Evolutionary conservation across 2,113 vertebrate species (phyloP).

Genomic region (Turdus rufiventris): DNA sequence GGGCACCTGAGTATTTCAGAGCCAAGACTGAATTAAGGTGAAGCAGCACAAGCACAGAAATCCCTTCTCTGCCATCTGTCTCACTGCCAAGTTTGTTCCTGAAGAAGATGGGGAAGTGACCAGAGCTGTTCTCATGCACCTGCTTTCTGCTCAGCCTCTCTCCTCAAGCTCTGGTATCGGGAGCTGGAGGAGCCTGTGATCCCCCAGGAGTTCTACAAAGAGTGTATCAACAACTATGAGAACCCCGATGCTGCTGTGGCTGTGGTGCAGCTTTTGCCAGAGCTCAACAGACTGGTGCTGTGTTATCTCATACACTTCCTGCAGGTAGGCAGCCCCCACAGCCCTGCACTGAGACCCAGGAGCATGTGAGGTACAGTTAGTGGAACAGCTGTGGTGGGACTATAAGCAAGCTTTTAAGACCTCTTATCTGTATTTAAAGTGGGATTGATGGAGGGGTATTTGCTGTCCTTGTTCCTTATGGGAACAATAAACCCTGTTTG

Average conservation of each 20-base stretch:
- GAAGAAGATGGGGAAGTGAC: not conserved
- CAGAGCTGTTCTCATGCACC: not conserved
- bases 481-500: not conserved
- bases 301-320: slow-evolving; percentile 92
- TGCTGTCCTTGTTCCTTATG: not conserved
- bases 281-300: slow-evolving; percentile 86
- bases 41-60: not conserved
- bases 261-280: slow-evolving; percentile 84
- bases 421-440: not conserved
- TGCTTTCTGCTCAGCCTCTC: slow-evolving; percentile 74
- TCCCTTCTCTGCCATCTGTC: not conserved
- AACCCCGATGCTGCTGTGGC: slow-evolving; percentile 82
- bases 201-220: slow-evolving; percentile 85
- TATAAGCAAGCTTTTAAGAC: not conserved
- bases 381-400: not conserved
- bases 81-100: not conserved
- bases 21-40: not conserved
- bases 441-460: not conserved
- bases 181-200: slow-evolving; percentile 90
- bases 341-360: not conserved
- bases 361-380: accelerated
- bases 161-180: slow-evolving; percentile 90
- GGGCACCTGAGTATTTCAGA: not conserved
- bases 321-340: slow-evolving; percentile 71
- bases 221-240: slow-evolving; percentile 86